Evolutionary conservation across 2,888 invertebrate genomes (phyloP).

Genomic region (Pheosia tremula): DNA sequence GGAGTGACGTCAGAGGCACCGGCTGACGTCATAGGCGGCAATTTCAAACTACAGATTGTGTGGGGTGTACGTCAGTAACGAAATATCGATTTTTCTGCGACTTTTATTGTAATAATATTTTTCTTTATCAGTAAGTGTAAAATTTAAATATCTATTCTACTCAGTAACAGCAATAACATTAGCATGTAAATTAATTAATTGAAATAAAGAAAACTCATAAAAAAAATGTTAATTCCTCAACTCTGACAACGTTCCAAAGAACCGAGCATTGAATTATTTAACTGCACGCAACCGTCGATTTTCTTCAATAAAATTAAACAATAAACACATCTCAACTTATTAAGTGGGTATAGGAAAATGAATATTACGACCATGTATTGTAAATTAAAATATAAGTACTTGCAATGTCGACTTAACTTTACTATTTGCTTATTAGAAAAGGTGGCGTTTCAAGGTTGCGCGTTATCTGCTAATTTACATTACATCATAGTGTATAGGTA

Average conservation of each 20-base stretch:
- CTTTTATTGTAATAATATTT: conserved; percentile 19
- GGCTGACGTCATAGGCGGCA: conserved; percentile 81
- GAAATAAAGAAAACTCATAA: no score
- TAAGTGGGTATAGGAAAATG: not conserved
- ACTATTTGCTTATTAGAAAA: not conserved
- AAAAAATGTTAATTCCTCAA: no score
- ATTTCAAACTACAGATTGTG: conserved; percentile 72
- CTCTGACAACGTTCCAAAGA: no score
- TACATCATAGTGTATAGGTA: not conserved
- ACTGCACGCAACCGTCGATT: no score
- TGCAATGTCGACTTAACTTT: not conserved
- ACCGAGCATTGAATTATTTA: no score
- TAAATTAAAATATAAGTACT: not conserved
- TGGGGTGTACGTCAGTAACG: conserved; percentile 65
- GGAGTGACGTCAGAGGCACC: conserved; percentile 67
- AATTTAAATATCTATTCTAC: no score
- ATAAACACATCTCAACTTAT: not conserved
- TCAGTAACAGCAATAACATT: no score
- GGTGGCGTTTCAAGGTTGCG: not conserved
- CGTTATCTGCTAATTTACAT: not conserved
- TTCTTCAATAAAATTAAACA: not conserved
- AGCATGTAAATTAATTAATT: no score
- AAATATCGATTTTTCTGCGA: conserved; percentile 68
- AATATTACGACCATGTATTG: not conserved
- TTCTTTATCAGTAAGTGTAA: not conserved